These are phyloP conservation scores for Lasioglossum albipes DNA, from an alignment of 1,140 invertebrate species.

Conservation along the genomic window DNA sequence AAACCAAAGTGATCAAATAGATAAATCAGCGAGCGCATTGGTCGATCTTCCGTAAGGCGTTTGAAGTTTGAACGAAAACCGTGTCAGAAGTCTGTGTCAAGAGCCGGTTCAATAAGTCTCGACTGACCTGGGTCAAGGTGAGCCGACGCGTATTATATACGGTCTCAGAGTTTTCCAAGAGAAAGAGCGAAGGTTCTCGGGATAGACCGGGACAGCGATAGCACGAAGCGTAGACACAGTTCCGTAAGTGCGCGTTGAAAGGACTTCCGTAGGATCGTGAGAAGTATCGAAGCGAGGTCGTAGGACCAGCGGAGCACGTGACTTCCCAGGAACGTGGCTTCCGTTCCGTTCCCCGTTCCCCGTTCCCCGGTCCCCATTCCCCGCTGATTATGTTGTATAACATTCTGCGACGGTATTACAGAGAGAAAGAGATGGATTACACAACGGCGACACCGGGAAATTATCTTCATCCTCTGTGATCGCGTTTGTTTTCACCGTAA, in stretches of 20 bases:
- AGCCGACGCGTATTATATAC: constrained; percentile 31
- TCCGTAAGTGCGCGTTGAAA: constrained; percentile 18
- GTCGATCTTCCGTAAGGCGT: too few relatives aligned
- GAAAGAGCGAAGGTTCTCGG: neutral
- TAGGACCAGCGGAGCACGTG: constrained; percentile 47
- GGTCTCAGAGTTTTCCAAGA: constrained; percentile 4
- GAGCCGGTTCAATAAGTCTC: constrained; percentile 21
- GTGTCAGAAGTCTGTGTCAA: constrained; percentile 8
- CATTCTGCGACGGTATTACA: neutral
- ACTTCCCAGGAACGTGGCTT: constrained; percentile 55
- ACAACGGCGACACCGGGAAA: neutral
- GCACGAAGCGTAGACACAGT: constrained; percentile 14
- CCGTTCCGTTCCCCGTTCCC: constrained; percentile 33
- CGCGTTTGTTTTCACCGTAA: constrained; percentile 12
- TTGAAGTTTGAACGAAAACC: constrained; percentile 14
- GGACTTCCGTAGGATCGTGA: constrained; percentile 57
- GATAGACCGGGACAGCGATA: neutral
- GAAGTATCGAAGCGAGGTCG: constrained; percentile 60
- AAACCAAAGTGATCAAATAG: too few relatives aligned
- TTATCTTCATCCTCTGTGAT: constrained; percentile 24
- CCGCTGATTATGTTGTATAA: constrained; percentile 22
- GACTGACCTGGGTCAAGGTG: constrained; percentile 52
- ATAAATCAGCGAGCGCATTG: too few relatives aligned
- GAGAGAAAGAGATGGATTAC: constrained; percentile 10
- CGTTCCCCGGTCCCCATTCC: neutral